Evolutionary conservation across 2,797 vertebrate genomes (phyloP).

Genomic region (Lutra lutra): DNA sequence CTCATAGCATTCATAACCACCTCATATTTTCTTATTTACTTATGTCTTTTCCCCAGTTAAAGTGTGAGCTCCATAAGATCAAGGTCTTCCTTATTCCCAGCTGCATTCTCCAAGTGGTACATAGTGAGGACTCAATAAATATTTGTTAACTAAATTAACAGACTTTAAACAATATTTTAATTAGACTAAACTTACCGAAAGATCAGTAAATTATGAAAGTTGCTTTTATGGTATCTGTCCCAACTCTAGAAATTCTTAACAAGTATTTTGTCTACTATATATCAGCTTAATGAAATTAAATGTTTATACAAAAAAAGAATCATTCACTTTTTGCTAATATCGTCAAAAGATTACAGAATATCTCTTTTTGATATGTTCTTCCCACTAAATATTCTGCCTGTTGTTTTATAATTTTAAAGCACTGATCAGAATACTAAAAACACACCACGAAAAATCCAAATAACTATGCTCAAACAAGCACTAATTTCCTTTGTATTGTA

Average conservation of each 20-base stretch:
- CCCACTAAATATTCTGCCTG: neutral
- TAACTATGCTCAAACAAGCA: slow-evolving; percentile 26
- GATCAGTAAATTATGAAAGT: neutral
- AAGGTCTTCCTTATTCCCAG: neutral
- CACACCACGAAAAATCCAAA: slow-evolving; percentile 27
- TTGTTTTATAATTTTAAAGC: slow-evolving; percentile 49
- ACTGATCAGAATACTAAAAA: slow-evolving; percentile 34
- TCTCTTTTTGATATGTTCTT: slow-evolving; percentile 43
- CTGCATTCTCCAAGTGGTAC: neutral
- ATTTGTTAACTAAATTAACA: slow-evolving; percentile 9
- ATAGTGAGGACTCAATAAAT: neutral
- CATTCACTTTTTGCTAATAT: neutral
- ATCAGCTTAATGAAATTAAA: slow-evolving; percentile 17
- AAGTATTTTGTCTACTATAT: slow-evolving; percentile 13
- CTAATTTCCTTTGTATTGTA: slow-evolving; percentile 7
- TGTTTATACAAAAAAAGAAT: neutral
- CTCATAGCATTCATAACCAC: neutral
- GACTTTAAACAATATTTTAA: slow-evolving; percentile 48
- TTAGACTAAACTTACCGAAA: slow-evolving; percentile 28
- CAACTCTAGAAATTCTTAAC: slow-evolving; percentile 16
- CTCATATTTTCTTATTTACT: slow-evolving; percentile 3
- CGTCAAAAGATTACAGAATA: slow-evolving; percentile 27
- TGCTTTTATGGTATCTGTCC: neutral
- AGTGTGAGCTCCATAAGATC: neutral
- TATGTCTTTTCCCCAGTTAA: neutral